A percentile compares a stretch with the other conserved stretches of the same genome.
Conservation (phyloP, 2,113 vertebrate species). For the Aspiorhynchus laticeps region DNA sequence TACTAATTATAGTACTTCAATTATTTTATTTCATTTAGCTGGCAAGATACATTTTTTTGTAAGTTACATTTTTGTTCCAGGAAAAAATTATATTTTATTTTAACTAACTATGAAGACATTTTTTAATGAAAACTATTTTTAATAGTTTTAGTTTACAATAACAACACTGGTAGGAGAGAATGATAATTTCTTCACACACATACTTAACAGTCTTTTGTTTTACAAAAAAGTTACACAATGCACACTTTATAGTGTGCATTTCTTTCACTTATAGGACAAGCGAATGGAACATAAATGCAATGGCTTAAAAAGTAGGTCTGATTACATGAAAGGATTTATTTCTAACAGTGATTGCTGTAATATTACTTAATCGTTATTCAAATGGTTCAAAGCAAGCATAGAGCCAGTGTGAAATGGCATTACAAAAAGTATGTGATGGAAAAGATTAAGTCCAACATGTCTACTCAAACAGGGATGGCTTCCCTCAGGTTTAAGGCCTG, state of each 20-base stretch:
- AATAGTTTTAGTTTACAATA: background rate
- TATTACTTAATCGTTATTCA: background rate
- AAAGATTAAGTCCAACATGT: constrained; percentile 9
- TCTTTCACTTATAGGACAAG: too few relatives aligned
- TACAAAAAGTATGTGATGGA: background rate
- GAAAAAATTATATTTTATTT: too few relatives aligned
- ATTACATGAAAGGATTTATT: background rate
- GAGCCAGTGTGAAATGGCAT: background rate
- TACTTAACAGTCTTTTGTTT: background rate
- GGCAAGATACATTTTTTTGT: background rate
- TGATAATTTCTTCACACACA: background rate
- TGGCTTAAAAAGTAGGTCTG: background rate
- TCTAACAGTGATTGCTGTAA: background rate
- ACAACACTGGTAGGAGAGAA: background rate
- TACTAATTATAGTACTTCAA: background rate
- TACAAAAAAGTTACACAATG: background rate
- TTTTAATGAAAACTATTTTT: background rate
- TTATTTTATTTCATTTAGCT: background rate
- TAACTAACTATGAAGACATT: too few relatives aligned
- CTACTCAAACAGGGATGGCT: background rate
- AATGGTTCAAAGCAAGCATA: background rate
- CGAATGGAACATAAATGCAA: background rate
- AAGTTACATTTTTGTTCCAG: background rate
- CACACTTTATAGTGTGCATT: too few relatives aligned
- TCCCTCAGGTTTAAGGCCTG: constrained; percentile 1